Percentiles rank a stretch among this genome's conserved stretches.
These are phyloP conservation scores for Zaprionus camerounensis DNA, from an alignment of 1,140 invertebrate genomes.

Conservation along the genomic window DNA sequence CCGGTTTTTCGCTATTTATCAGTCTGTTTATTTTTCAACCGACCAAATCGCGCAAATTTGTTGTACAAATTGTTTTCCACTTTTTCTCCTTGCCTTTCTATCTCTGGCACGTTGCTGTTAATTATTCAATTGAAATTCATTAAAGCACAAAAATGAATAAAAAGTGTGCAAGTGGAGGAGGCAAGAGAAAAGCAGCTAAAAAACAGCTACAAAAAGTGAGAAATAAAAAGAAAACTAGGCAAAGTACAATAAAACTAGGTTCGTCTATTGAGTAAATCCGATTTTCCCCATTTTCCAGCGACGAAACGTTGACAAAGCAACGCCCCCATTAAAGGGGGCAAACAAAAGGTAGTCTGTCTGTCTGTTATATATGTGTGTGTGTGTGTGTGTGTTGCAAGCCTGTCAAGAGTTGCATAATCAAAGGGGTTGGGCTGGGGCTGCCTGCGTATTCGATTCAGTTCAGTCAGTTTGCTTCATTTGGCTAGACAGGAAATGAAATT, in stretches of 20 bases:
- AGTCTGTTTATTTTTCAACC: slow-evolving; percentile 49
- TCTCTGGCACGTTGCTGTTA: slow-evolving; percentile 68
- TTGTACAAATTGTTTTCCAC: slow-evolving; percentile 58
- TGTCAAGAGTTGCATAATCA: slow-evolving; percentile 65
- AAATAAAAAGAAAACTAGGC: slow-evolving; percentile 7
- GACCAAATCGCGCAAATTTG: slow-evolving; percentile 75
- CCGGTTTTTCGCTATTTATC: slow-evolving; percentile 28
- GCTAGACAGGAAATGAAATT: slow-evolving; percentile 70
- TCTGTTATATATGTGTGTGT: neutral
- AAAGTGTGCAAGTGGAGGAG: slow-evolving; percentile 30
- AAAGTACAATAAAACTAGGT: slow-evolving; percentile 11
- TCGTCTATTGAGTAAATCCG: neutral
- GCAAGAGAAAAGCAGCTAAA: slow-evolving; percentile 9
- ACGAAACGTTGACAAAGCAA: slow-evolving; percentile 59
- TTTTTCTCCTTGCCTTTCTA: slow-evolving; percentile 1
- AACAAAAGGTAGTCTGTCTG: slow-evolving; percentile 48
- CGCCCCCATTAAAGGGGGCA: slow-evolving; percentile 48
- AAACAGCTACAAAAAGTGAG: slow-evolving; percentile 16
- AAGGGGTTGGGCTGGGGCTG: slow-evolving; percentile 48
- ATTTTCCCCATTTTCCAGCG: slow-evolving; percentile 41
- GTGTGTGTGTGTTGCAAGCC: slow-evolving; percentile 25
- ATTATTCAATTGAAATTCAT: slow-evolving; percentile 82
- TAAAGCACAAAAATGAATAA: slow-evolving; percentile 60
- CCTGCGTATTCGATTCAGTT: neutral
- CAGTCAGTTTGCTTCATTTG: slow-evolving; percentile 32